Evolutionary conservation across 2,888 invertebrate species (phyloP).

Genomic region (Capitulum mitella): DNA sequence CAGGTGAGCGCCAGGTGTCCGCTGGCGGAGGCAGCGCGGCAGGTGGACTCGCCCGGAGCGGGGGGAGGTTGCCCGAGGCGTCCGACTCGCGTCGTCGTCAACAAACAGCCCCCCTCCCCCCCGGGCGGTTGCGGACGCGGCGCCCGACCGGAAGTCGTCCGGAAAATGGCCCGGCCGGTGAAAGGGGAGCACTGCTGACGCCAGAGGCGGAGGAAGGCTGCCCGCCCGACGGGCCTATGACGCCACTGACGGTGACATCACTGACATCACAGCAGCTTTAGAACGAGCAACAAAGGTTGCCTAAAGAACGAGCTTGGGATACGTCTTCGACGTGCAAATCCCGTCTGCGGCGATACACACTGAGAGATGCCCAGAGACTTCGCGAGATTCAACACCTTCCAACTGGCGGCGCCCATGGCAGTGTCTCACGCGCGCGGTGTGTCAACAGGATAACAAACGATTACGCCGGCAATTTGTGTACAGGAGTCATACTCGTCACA

Average conservation of each 20-base stretch:
- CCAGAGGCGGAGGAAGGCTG: not conserved
- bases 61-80: not conserved
- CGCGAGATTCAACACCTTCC: not conserved
- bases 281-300: too few relatives aligned
- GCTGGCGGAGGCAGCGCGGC: not conserved
- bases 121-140: not conserved
- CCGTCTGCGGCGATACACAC: not conserved
- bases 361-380: too few relatives aligned
- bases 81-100: not conserved
- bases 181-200: not conserved
- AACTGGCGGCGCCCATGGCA: not conserved
- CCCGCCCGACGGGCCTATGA: not conserved
- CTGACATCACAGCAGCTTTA: too few relatives aligned
- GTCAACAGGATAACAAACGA: conserved; percentile 12
- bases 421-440: not conserved
- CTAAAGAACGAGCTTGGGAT: not conserved
- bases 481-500: not conserved
- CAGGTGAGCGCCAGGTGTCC: not conserved
- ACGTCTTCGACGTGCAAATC: not conserved
- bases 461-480: not conserved
- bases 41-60: not conserved
- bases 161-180: not conserved
- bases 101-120: not conserved
- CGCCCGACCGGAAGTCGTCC: not conserved
- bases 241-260: too few relatives aligned